Base-by-base conservation (phyloP, 2,888 invertebrate species). In the Drosophila nigricruria region DNA sequence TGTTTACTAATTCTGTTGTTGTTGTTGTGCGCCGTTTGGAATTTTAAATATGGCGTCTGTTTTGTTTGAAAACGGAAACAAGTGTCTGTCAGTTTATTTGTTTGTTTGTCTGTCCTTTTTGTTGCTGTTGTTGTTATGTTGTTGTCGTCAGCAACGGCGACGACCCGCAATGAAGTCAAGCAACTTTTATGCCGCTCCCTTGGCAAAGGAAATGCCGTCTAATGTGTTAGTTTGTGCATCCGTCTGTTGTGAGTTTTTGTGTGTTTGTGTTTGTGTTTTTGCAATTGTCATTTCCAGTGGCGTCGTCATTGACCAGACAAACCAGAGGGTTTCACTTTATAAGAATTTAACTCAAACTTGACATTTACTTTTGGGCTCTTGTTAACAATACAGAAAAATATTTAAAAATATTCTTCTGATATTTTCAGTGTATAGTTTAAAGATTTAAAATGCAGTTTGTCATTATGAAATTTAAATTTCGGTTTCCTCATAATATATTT, bases 41-140 rank as follows among this genome's bases (percentile, higher is more conserved):
- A 90, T 87, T 89, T 87, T 89, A 87, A 87, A 87, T 87, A 90
- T 90, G 87, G 87, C 87, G 87, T 87, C 90, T 89, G 89, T 79
- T 87, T 87, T 87, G 90, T 90, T 90, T 87, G 77, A 79, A 87
- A 87, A 81, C 90, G 87, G 87, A 87, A 87, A 89, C 90, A 79
- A 87, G 79, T 84, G 87, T 87, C 87, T 87, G 90, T 87, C 89
- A 81, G 88, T 81, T 88, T 81, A 80, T 86, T 86, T 86, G 84
- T 75, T 86, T 86, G 84, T 72, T 78, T 79, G 89, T 75, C 74
- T 73, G 69, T 61, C 72, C 70, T 5, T 71, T 73, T 69, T 50
- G n/a, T n/a, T n/a, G n/a, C n/a, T n/a, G n/a, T n/a, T 71, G 69
- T 43, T 72, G 71, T 47, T 65, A 47, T 27, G 47, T 25, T 71